Evolutionary conservation across 2,113 vertebrate species (phyloP).

Genomic region (Lophius piscatorius): DNA sequence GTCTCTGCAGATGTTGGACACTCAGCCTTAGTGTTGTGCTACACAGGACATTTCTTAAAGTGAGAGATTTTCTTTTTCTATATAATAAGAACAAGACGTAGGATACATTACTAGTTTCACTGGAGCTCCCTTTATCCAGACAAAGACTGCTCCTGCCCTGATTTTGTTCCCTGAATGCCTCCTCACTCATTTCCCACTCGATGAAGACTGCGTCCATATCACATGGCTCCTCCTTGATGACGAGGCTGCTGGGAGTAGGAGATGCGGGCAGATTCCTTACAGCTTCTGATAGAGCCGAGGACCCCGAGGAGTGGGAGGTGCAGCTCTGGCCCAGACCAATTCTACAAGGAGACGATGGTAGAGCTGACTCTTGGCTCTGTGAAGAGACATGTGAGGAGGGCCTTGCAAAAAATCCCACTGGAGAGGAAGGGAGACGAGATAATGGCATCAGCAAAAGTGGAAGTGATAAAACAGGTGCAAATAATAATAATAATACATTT

Average conservation of each 20-base stretch:
- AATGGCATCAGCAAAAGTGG: no score
- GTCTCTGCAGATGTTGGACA: no score
- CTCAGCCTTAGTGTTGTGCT: no score
- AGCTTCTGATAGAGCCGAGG: background rate
- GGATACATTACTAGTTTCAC: conserved; percentile 13
- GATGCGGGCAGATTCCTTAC: conserved; percentile 3
- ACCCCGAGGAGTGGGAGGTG: conserved; percentile 33
- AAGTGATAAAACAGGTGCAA: no score
- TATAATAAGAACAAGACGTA: background rate
- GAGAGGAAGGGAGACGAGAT: no score
- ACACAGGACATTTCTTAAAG: no score
- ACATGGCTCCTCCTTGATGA: conserved; percentile 64
- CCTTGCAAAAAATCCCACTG: conserved; percentile 54
- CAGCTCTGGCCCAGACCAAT: conserved; percentile 33
- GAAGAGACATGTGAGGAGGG: conserved; percentile 48
- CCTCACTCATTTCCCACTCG: conserved; percentile 66
- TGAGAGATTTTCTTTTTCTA: background rate
- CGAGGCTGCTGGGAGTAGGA: conserved; percentile 51
- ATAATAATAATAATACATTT: no score
- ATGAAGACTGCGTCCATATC: conserved; percentile 44
- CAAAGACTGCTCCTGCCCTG: background rate
- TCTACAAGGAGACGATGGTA: conserved; percentile 34
- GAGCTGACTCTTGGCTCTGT: conserved; percentile 42
- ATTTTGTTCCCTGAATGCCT: conserved; percentile 21
- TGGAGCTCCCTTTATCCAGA: conserved; percentile 6